Conservation (phyloP, 2,113 vertebrate genomes). For the Ctenodactylus gundi region DNA sequence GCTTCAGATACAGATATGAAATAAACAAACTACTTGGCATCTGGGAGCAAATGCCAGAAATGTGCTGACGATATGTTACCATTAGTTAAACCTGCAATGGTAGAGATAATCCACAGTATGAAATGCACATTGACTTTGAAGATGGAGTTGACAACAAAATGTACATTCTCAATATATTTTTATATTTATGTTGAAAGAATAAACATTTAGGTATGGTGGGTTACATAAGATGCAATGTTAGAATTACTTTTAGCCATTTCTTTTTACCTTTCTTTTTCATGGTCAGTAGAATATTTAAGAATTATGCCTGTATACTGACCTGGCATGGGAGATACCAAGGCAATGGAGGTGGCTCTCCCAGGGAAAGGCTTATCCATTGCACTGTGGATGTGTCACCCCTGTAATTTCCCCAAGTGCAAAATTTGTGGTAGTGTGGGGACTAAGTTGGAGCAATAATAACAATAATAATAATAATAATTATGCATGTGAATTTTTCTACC, state of each 20-base stretch:
- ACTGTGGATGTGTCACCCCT: too few relatives aligned
- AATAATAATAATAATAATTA: too few relatives aligned
- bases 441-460: too few relatives aligned
- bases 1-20: not conserved
- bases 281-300: not conserved
- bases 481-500: not conserved
- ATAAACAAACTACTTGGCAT: not conserved
- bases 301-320: too few relatives aligned
- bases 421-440: too few relatives aligned
- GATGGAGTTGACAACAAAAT: not conserved
- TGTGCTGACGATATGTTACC: not conserved
- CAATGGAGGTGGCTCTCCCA: too few relatives aligned
- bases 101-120: not conserved
- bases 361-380: too few relatives aligned
- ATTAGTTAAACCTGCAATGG: not conserved
- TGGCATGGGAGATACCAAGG: too few relatives aligned
- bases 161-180: not conserved
- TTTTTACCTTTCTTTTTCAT: not conserved
- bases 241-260: not conserved
- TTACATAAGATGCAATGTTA: not conserved
- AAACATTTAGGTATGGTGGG: not conserved
- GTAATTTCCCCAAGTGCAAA: too few relatives aligned
- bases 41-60: not conserved
- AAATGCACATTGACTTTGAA: not conserved
- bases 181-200: not conserved